A percentile compares a stretch with the other conserved stretches of the same genome.
These are phyloP conservation scores for Leptoclinus maculatus DNA, from an alignment of 2,797 vertebrate genomes.

Conservation along the genomic window DNA sequence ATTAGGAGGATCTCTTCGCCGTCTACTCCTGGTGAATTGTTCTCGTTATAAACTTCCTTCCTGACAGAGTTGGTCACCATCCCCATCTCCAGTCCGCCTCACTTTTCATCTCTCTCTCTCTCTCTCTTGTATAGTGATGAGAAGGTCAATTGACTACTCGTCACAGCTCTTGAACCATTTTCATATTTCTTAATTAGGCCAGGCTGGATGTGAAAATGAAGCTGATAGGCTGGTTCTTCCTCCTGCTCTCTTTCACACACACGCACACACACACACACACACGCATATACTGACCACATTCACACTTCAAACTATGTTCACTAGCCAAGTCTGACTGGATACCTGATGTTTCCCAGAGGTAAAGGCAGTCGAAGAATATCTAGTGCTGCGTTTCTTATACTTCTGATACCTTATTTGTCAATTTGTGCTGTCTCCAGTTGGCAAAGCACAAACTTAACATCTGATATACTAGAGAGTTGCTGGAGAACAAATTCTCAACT, in stretches of 20 bases:
- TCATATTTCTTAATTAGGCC: constrained; percentile 88
- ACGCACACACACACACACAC: neutral
- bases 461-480: constrained; percentile 47
- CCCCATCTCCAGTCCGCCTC: constrained; percentile 45
- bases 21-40: constrained; percentile 75
- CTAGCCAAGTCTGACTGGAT: constrained; percentile 26
- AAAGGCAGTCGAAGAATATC: constrained; percentile 30
- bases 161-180: constrained; percentile 83
- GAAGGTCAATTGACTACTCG: constrained; percentile 86
- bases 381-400: constrained; percentile 41
- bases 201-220: constrained; percentile 74
- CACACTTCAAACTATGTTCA: constrained; percentile 37
- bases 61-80: constrained; percentile 73
- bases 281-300: constrained; percentile 30
- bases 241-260: constrained; percentile 20
- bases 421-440: constrained; percentile 35
- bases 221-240: constrained; percentile 61
- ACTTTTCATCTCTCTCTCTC: constrained; percentile 61
- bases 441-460: constrained; percentile 40
- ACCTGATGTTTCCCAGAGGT: constrained; percentile 49
- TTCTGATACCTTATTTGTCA: constrained; percentile 50
- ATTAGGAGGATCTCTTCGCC: constrained; percentile 74
- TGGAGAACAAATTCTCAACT: constrained; percentile 62
- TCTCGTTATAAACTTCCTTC: constrained; percentile 76
- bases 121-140: constrained; percentile 73